phyloP scores from a whole-genome alignment of 2,888 invertebrate genomes.

The Microplitis manilae region DNA sequence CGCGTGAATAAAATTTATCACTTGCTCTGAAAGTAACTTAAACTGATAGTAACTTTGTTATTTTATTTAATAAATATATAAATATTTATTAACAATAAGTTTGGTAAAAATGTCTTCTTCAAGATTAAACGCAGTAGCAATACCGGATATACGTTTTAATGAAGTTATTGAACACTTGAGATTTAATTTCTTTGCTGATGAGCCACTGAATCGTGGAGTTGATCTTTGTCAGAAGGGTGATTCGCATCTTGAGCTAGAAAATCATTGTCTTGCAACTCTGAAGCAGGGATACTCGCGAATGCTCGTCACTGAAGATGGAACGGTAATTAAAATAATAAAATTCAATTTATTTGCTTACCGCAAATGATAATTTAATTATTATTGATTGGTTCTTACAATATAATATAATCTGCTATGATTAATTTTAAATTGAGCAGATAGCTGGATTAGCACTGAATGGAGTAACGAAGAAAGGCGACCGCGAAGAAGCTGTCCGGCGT shows the following conservation, averaged over 20 bases:
- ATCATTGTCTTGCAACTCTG: slow-evolving; percentile 81
- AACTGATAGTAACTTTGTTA: not conserved
- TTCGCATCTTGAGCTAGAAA: slow-evolving; percentile 81
- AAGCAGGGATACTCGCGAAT: slow-evolving; percentile 83
- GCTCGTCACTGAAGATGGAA: slow-evolving; percentile 76
- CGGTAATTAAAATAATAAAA: slow-evolving; percentile 71
- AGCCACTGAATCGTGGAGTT: slow-evolving; percentile 87
- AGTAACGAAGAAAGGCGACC: slow-evolving; percentile 81
- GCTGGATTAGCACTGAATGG: slow-evolving; percentile 86
- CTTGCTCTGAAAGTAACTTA: slow-evolving; percentile 37
- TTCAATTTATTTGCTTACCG: not conserved
- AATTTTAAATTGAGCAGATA: slow-evolving; percentile 74
- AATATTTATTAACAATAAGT: not conserved
- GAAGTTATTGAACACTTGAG: slow-evolving; percentile 82
- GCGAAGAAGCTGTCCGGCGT: slow-evolving; percentile 80
- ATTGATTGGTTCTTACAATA: not conserved
- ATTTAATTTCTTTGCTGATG: slow-evolving; percentile 86
- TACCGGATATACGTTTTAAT: slow-evolving; percentile 73
- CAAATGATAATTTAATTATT: not conserved
- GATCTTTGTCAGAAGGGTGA: slow-evolving; percentile 81
- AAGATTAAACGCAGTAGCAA: slow-evolving; percentile 70
- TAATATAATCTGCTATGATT: not conserved
- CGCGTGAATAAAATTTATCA: slow-evolving; percentile 57
- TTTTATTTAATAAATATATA: too few relatives aligned
- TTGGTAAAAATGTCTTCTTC: slow-evolving; percentile 60